These are phyloP conservation scores for Brachyptera risi DNA, from an alignment of 2,888 invertebrate species.

Conservation along the genomic window DNA sequence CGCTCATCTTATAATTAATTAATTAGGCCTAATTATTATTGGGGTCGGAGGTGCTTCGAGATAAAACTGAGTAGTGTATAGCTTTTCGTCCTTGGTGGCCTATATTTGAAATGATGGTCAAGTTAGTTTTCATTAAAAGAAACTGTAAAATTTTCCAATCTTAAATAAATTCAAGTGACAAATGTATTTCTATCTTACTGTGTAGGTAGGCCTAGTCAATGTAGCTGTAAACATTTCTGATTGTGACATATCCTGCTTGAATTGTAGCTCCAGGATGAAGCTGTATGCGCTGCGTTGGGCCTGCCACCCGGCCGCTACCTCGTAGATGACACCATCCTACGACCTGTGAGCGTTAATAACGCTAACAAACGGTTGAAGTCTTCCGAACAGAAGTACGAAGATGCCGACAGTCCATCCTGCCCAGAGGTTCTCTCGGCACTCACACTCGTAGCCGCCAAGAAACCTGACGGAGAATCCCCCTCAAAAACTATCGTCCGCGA, in stretches of 20 bases:
- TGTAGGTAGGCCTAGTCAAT: too few relatives aligned
- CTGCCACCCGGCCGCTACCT: constrained; percentile 25
- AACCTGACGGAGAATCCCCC: neutral
- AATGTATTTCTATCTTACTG: too few relatives aligned
- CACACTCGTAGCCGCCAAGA: constrained; percentile 36
- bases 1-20: too few relatives aligned
- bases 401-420: neutral
- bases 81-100: too few relatives aligned
- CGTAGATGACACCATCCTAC: constrained; percentile 25
- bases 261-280: constrained; percentile 29
- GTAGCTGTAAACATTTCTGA: too few relatives aligned
- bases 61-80: too few relatives aligned
- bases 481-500: neutral
- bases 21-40: too few relatives aligned
- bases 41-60: too few relatives aligned
- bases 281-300: constrained; percentile 25
- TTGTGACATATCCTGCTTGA: neutral
- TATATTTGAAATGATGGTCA: too few relatives aligned
- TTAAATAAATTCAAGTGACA: too few relatives aligned
- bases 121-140: too few relatives aligned
- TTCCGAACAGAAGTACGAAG: constrained; percentile 24
- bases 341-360: constrained; percentile 35
- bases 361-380: constrained; percentile 39
- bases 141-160: too few relatives aligned
- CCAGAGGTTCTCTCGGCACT: constrained; percentile 43